These are phyloP conservation scores for Xiphorhynchus elegans DNA, from an alignment of 2,113 vertebrate species.

Conservation along the genomic window DNA sequence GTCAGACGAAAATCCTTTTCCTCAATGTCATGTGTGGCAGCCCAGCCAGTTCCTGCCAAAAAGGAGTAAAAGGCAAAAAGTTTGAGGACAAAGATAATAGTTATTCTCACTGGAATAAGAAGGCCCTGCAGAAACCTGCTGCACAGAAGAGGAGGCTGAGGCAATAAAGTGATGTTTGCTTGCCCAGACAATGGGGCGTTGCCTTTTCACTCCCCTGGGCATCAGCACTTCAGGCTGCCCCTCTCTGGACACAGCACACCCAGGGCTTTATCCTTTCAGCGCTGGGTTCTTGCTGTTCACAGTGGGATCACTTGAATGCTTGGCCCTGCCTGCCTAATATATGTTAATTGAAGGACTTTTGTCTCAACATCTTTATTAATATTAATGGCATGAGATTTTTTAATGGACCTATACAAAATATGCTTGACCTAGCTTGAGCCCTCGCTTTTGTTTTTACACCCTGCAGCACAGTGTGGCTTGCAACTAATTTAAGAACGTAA, in stretches of 20 bases:
- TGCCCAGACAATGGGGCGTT: slow-evolving; percentile 14
- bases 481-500: slow-evolving; percentile 28
- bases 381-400: slow-evolving; percentile 51
- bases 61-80: not conserved
- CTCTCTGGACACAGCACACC: slow-evolving; percentile 26
- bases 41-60: not conserved
- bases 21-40: not conserved
- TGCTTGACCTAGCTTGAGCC: slow-evolving; percentile 54
- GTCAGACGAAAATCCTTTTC: not conserved
- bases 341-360: slow-evolving; percentile 62
- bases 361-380: slow-evolving; percentile 64
- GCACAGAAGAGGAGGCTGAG: slow-evolving; percentile 16
- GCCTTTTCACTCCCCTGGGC: slow-evolving; percentile 51
- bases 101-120: not conserved
- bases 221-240: not conserved
- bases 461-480: slow-evolving; percentile 25
- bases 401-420: slow-evolving; percentile 53
- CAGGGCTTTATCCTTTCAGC: slow-evolving; percentile 24
- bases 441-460: slow-evolving; percentile 52
- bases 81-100: not conserved
- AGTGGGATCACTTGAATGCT: slow-evolving; percentile 49
- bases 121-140: not conserved
- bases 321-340: slow-evolving; percentile 57
- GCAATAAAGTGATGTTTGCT: slow-evolving; percentile 55
- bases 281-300: slow-evolving; percentile 53